Evolutionary conservation across 2,888 invertebrate genomes (phyloP).

Genomic region (Timandra comae): DNA sequence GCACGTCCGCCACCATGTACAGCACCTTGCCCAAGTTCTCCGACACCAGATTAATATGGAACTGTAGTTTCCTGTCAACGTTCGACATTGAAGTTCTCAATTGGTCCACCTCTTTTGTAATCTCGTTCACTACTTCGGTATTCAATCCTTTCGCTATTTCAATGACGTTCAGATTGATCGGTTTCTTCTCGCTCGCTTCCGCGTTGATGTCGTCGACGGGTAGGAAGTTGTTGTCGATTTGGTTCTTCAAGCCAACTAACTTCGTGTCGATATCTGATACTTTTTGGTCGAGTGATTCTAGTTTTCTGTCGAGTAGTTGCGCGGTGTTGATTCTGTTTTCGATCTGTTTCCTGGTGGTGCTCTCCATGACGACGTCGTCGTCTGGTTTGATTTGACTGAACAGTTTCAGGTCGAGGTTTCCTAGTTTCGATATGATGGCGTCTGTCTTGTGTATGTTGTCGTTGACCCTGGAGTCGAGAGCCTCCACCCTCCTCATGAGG

Average conservation of each 20-base stretch:
- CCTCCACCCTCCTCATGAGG: constrained; percentile 89
- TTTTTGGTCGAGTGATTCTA: constrained; percentile 87
- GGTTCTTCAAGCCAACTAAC: constrained; percentile 85
- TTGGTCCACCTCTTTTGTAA: constrained; percentile 87
- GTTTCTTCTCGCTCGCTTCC: constrained; percentile 91
- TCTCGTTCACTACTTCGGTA: constrained; percentile 86
- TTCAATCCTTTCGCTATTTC: constrained; percentile 91
- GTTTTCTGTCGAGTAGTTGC: constrained; percentile 78
- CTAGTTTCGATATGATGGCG: constrained; percentile 85
- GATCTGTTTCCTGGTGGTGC: constrained; percentile 30
- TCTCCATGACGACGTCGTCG: constrained; percentile 55
- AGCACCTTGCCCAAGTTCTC: constrained; percentile 88
- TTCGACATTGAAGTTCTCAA: constrained; percentile 85
- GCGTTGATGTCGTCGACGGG: constrained; percentile 90
- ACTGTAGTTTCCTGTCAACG: constrained; percentile 88
- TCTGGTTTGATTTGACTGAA: constrained; percentile 75
- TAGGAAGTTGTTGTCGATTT: constrained; percentile 88
- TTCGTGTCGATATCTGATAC: constrained; percentile 89
- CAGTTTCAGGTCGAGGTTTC: constrained; percentile 84
- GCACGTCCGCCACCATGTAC: constrained; percentile 87
- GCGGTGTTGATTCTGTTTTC: constrained; percentile 46
- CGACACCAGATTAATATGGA: constrained; percentile 88
- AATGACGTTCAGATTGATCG: constrained; percentile 87
- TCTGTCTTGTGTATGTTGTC: constrained; percentile 92
- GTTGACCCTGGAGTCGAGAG: constrained; percentile 86